Conservation (phyloP, 1,140 invertebrate species). For the Drosophila mayri region DNA sequence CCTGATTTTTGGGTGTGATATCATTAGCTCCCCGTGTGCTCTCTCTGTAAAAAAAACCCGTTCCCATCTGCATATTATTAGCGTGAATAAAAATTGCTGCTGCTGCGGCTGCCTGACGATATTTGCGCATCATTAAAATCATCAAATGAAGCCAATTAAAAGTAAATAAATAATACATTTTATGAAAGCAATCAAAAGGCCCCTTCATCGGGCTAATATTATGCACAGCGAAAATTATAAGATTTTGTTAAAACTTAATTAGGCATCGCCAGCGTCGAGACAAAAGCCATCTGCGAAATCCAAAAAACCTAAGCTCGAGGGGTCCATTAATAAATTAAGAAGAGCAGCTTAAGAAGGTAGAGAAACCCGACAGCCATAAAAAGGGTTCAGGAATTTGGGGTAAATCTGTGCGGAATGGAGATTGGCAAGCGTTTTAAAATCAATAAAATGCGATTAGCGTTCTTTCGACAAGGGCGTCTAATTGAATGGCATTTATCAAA, state of each 20-base stretch:
- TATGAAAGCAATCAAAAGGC: slow-evolving; percentile 76
- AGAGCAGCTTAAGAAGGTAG: slow-evolving; percentile 39
- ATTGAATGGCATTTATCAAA: slow-evolving; percentile 46
- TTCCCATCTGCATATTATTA: slow-evolving; percentile 76
- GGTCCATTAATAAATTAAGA: slow-evolving; percentile 78
- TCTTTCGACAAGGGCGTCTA: slow-evolving; percentile 39
- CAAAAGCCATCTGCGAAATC: slow-evolving; percentile 29
- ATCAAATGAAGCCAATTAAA: slow-evolving; percentile 83
- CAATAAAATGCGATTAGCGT: slow-evolving; percentile 67
- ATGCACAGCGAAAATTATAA: slow-evolving; percentile 75
- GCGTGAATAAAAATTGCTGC: slow-evolving; percentile 75
- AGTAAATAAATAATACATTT: slow-evolving; percentile 82
- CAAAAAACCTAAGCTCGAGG: slow-evolving; percentile 52
- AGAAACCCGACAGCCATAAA: slow-evolving; percentile 41
- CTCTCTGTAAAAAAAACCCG: slow-evolving; percentile 49
- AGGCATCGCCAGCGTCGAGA: slow-evolving; percentile 44
- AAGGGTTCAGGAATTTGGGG: slow-evolving; percentile 49
- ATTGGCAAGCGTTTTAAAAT: slow-evolving; percentile 61
- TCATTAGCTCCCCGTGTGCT: slow-evolving; percentile 67
- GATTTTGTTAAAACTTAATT: slow-evolving; percentile 82
- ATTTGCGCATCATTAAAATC: slow-evolving; percentile 82
- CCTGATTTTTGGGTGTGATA: slow-evolving; percentile 78
- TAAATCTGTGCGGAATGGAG: slow-evolving; percentile 45
- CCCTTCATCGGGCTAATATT: slow-evolving; percentile 51
- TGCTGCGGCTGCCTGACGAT: slow-evolving; percentile 47